Evolutionary conservation across 2,113 vertebrate species (phyloP).

Genomic region (Perca schrenkii): DNA sequence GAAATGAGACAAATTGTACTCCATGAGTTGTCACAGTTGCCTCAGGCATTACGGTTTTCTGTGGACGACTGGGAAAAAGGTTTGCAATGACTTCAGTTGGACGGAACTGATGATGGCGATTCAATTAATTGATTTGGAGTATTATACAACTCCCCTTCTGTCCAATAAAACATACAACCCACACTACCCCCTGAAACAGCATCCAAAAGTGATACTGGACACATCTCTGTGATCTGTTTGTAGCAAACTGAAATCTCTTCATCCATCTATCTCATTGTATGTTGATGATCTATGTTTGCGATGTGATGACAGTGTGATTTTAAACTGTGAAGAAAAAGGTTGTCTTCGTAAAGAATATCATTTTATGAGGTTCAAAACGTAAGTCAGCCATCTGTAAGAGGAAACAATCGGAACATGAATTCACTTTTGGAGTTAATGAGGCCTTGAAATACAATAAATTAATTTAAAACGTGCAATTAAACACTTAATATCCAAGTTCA

Average conservation of each 20-base stretch:
- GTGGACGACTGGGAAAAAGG: slow-evolving; percentile 22
- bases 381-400: slow-evolving; percentile 22
- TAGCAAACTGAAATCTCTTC: not conserved
- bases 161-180: slow-evolving; percentile 10
- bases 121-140: slow-evolving; percentile 57
- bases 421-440: slow-evolving; percentile 26
- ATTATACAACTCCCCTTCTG: slow-evolving; percentile 42
- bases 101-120: slow-evolving; percentile 23
- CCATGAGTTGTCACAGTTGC: not conserved
- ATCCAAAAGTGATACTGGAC: not conserved
- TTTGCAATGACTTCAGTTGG: slow-evolving; percentile 31
- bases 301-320: not conserved
- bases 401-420: slow-evolving; percentile 25
- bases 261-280: not conserved
- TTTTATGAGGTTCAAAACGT: slow-evolving; percentile 7
- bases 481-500: not conserved
- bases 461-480: not conserved
- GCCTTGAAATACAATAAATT: slow-evolving; percentile 4
- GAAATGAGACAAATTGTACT: slow-evolving; percentile 26
- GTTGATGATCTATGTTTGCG: not conserved
- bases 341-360: not conserved
- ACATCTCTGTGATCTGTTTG: not conserved
- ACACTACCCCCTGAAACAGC: slow-evolving; percentile 3
- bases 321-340: not conserved
- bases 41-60: slow-evolving; percentile 2